Evolutionary conservation across 2,888 invertebrate genomes (phyloP), one percentile per base, ranked within the genome.

Genomic region (Chymomyza procnemis): DNA sequence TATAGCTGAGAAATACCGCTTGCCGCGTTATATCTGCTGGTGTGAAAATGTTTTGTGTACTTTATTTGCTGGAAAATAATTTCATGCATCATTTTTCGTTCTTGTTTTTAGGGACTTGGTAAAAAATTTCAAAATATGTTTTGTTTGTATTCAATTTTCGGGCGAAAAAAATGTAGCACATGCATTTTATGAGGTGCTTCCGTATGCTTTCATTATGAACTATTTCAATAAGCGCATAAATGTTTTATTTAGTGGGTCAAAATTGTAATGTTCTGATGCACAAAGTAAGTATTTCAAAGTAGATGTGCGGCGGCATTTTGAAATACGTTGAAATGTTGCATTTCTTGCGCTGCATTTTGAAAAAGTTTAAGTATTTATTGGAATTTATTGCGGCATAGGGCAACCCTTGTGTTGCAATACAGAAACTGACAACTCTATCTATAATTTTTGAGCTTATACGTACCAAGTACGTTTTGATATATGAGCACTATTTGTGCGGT

Each of bases 121-220:
- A 47, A 47, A 50, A 50, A 19, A 50, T 50, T 50, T n/a, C 50
- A 18, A 50, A 50, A 50, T 50, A 14, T 62, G 59, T 82, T 86
- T 85, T 82, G 82, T 82, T 74, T 54, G 72, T 71, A 76, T 46
- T 61, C 58, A 61, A 73, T 50, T 47, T 66, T 67, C 60, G 19
- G 30, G 66, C 62, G 66, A 74, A 75, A 22, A 12, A 54, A 56
- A 65, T 66, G 56, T 50, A 59, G 65, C 34, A 50, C 59, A 52
- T 70, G 14, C 54, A 61, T 69, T 76, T 86, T 84, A 81, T 86
- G 81, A 86, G 84, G 82, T 79, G 86, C 74, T 82, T 74, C 82
- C 77, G 85, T 85, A 87, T 82, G 87, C 73, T 75, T 78, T 70
- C 71, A 79, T 82, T 82, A 85, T 82, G 69, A 85, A 71, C 62